A percentile compares a stretch with the other conserved stretches of the same genome.
These are phyloP conservation scores for Apis dorsata DNA, from an alignment of 1,140 invertebrate genomes.

Conservation along the genomic window DNA sequence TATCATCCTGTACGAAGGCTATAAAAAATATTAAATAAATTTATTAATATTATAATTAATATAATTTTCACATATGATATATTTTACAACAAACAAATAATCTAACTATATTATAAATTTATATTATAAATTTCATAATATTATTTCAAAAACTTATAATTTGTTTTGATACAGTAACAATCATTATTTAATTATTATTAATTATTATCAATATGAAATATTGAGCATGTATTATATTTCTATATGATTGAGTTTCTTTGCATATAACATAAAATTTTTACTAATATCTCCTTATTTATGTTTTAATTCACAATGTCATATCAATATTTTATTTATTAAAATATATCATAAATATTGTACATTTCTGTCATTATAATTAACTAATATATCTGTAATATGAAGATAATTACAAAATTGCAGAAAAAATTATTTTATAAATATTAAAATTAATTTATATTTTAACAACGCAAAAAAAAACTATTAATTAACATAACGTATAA, in stretches of 20 bases:
- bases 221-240: not conserved
- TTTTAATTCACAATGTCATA: not conserved
- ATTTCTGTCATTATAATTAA: not conserved
- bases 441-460: not conserved
- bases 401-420: not conserved
- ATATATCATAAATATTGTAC: not conserved
- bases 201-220: not conserved
- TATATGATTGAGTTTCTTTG: not conserved
- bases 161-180: not conserved
- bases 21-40: conserved; percentile 67
- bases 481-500: not conserved
- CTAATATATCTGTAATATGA: not conserved
- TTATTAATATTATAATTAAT: not conserved
- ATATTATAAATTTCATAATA: not conserved
- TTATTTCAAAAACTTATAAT: not conserved
- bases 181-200: too few species aligned
- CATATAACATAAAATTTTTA: conserved; percentile 3
- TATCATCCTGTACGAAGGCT: conserved; percentile 86
- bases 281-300: not conserved
- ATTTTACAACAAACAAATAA: not conserved
- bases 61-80: conserved; percentile 10
- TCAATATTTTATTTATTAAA: not conserved
- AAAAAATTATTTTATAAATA: not conserved
- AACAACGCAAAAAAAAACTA: not conserved
- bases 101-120: not conserved